Base-by-base conservation (phyloP, 1,140 invertebrate species). In the Macrocentrus cingulum region DNA sequence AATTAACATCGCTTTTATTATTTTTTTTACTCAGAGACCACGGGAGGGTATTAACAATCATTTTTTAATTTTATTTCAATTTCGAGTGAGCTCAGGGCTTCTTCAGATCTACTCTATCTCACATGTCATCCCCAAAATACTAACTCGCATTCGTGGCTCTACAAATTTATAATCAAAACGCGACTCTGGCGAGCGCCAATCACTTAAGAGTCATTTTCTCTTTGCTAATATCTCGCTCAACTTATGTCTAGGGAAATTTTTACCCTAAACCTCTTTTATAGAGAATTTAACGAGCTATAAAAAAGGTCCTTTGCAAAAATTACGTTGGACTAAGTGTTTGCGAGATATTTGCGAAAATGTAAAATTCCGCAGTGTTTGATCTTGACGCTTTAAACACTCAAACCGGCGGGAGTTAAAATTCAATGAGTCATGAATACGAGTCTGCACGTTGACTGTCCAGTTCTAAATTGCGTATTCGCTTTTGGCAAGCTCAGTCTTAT, bases 401-500 rank as follows among this genome's bases (percentile, higher is more conserved):
- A 45, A 45, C 29, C 23, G 32, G 25, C 25, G 42, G 49, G 25
- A 60, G 29, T 44, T 49, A 13, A 16, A 50, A 9, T 23, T 18
- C 6, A 9, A 42, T 44, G 22, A 50, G 37, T 57, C 22, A 57
- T 42, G 39, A 60, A 53, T 48, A 45, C 50, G 19, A 13, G 36
- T 34, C 37, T 41, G 41, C 57, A 36, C 44, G 44, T 44, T 22
- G 59, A 36, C 48, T 53, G 51, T 56, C 25, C 45, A 59, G 48
- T 39, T 56, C 44, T 63, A 57, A 36, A 41, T 58, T 56, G 55
- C 49, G 45, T 61, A 59, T 61, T 66, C 46, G 62, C 67, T 64
- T 68, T 66, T 69, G 66, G 67, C 66, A 75, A 71, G 69, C 65
- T 76, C 74, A 77, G 75, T 77, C 75, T 76, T 77, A 77, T 73